A percentile compares a stretch with the other conserved stretches of the same genome.
phyloP scores from a whole-genome alignment of 2,113 vertebrate genomes.

The Natator depressus region DNA sequence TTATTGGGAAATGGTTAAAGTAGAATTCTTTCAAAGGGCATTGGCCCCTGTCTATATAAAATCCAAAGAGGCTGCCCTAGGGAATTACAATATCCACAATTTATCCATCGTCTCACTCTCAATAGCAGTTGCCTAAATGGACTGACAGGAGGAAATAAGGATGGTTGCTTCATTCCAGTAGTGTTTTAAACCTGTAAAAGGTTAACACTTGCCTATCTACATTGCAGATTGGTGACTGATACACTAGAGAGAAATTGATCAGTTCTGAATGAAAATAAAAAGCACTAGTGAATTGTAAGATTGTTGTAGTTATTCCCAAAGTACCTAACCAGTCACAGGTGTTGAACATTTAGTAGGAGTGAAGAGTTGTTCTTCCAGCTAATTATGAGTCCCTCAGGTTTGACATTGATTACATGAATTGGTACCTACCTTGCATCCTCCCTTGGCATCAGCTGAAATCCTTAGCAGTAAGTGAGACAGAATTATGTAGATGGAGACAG shows the following conservation, averaged over 20 bases:
- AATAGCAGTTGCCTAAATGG: neutral
- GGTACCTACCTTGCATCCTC: fast-evolving
- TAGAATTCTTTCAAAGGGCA: neutral
- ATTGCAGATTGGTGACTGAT: fast-evolving
- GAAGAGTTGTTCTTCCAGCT: slow-evolving; percentile 11
- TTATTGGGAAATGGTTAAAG: neutral
- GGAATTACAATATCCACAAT: fast-evolving
- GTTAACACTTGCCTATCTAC: fast-evolving
- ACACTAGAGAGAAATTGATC: fast-evolving
- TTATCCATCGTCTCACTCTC: fast-evolving
- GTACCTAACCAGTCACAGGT: neutral
- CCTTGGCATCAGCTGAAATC: fast-evolving
- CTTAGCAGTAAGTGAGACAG: fast-evolving
- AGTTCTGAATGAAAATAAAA: neutral
- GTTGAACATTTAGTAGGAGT: neutral
- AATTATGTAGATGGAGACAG: fast-evolving
- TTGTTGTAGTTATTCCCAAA: neutral
- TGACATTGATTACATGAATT: fast-evolving
- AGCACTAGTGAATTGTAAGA: neutral
- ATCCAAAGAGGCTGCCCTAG: neutral
- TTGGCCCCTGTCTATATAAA: neutral
- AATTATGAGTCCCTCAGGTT: neutral
- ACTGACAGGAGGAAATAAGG: neutral
- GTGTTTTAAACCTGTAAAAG: fast-evolving
- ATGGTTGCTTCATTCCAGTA: neutral